phyloP scores from a whole-genome alignment of 2,113 vertebrate species.

The Equus quagga region DNA sequence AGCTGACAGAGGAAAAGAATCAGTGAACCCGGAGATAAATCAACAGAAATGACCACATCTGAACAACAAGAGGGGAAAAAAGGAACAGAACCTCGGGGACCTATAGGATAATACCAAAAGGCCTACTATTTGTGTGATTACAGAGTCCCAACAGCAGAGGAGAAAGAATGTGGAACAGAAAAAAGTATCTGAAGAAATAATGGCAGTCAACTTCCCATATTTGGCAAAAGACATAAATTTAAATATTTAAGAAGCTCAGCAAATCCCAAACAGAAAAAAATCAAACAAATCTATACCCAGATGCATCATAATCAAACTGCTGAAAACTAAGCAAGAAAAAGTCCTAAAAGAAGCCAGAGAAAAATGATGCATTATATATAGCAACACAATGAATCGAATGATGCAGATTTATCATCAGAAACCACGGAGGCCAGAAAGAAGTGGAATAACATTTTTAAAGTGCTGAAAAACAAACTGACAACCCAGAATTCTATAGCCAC shows the following conservation, averaged over 20 bases:
- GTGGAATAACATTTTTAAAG: slow-evolving; percentile 24
- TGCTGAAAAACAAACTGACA: not conserved
- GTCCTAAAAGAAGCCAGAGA: slow-evolving; percentile 2
- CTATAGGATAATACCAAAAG: not conserved
- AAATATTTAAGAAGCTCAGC: not conserved
- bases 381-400: not conserved
- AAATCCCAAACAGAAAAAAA: not conserved
- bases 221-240: not conserved
- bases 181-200: not conserved
- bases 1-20: not conserved
- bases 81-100: not conserved
- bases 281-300: slow-evolving; percentile 4
- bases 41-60: not conserved
- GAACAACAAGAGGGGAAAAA: not conserved
- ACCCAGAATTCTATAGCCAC: not conserved
- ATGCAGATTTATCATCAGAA: not conserved
- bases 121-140: not conserved
- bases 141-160: not conserved
- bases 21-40: not conserved
- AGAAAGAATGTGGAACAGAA: not conserved
- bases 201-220: not conserved
- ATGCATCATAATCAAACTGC: not conserved
- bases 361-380: not conserved
- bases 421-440: not conserved
- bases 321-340: not conserved